A percentile compares a stretch with the other conserved stretches of the same genome.
Conservation (phyloP, 2,113 vertebrate species). For the Cephalophus harveyi region DNA sequence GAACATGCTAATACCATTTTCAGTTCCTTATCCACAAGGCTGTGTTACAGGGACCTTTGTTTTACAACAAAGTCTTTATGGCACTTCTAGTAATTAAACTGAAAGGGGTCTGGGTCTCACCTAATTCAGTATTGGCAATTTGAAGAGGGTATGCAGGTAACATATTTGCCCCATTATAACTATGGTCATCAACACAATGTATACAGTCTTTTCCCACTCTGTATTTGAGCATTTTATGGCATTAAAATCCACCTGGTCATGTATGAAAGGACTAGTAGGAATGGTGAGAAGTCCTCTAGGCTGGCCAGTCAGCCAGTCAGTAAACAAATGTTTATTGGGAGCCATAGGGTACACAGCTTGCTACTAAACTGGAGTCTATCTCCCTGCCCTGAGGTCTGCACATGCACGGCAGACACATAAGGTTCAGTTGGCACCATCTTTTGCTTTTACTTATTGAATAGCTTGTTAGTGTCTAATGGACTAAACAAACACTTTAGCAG, state of each 20-base stretch:
- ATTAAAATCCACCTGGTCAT: background rate
- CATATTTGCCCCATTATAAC: background rate
- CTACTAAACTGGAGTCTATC: background rate
- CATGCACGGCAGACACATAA: background rate
- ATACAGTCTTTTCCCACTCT: background rate
- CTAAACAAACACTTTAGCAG: slow-evolving; percentile 53
- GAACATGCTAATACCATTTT: background rate
- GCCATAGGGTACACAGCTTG: background rate
- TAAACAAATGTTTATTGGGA: slow-evolving; percentile 35
- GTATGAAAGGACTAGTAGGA: background rate
- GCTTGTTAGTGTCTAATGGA: slow-evolving; percentile 41
- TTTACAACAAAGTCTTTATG: background rate
- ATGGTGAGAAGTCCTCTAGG: background rate
- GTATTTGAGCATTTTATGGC: background rate
- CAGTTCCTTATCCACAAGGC: background rate
- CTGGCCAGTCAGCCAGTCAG: background rate
- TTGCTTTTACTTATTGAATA: slow-evolving; percentile 41
- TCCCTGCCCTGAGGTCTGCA: background rate
- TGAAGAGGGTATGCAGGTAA: background rate
- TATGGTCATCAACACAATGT: background rate
- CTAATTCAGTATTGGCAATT: background rate
- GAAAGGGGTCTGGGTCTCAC: background rate
- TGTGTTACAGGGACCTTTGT: background rate
- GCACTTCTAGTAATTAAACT: background rate
- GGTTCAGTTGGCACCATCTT: slow-evolving; percentile 10